phyloP scores from a whole-genome alignment of 1,140 invertebrate species.

The Drosophila miranda region DNA sequence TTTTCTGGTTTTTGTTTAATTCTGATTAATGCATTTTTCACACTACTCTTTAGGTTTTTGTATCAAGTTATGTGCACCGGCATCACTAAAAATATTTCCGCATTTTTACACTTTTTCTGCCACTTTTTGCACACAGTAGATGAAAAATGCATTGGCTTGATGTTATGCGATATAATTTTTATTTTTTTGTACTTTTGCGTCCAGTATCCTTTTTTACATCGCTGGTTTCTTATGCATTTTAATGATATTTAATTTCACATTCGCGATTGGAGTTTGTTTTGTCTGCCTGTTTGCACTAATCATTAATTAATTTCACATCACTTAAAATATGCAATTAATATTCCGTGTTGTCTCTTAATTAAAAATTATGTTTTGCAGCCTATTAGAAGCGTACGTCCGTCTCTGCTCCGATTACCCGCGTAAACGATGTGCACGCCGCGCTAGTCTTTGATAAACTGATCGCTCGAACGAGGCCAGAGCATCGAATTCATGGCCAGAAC shows the following conservation, averaged over 20 bases:
- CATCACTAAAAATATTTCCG: constrained; percentile 72
- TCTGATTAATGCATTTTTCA: constrained; percentile 79
- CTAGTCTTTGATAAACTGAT: constrained; percentile 75
- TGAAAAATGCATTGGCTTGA: constrained; percentile 66
- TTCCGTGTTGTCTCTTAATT: constrained; percentile 54
- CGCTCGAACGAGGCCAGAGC: constrained; percentile 15
- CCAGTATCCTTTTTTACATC: constrained; percentile 28
- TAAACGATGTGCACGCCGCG: constrained; percentile 50
- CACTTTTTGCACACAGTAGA: constrained; percentile 48
- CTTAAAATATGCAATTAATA: constrained; percentile 74
- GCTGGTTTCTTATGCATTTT: constrained; percentile 67
- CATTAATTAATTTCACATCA: constrained; percentile 78
- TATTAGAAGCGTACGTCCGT: constrained; percentile 37
- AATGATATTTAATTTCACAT: constrained; percentile 77
- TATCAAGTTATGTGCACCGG: constrained; percentile 59
- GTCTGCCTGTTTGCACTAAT: constrained; percentile 68
- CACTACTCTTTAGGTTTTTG: constrained; percentile 63
- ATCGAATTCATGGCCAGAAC: neutral
- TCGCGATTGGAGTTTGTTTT: constrained; percentile 43
- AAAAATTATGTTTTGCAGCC: constrained; percentile 57
- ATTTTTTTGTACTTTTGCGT: constrained; percentile 23
- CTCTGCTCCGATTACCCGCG: neutral
- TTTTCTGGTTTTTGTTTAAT: constrained; percentile 34
- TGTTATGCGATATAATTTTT: constrained; percentile 63
- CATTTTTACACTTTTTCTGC: constrained; percentile 29